Evolutionary conservation across 1,140 invertebrate genomes (phyloP).

Genomic region (Bombus difficillimus): DNA sequence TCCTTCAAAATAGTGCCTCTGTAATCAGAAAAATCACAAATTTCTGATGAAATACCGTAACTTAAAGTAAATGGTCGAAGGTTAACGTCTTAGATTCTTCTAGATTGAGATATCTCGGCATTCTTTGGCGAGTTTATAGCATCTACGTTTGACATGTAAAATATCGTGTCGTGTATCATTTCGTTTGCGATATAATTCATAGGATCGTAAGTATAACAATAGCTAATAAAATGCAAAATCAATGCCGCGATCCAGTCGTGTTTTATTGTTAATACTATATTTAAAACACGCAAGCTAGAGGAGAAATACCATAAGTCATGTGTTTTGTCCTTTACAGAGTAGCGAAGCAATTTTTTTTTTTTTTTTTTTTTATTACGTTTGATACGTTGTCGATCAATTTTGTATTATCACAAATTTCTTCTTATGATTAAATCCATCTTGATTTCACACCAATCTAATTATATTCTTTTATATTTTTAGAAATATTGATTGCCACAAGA

Average conservation of each 20-base stretch:
- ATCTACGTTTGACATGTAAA: too few species aligned
- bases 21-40: slow-evolving; percentile 77
- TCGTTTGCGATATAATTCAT: not conserved
- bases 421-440: too few species aligned
- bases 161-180: not conserved
- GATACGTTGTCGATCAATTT: not conserved
- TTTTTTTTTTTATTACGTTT: too few species aligned
- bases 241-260: not conserved
- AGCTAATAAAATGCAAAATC: not conserved
- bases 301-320: not conserved
- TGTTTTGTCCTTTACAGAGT: not conserved
- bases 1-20: slow-evolving; percentile 89
- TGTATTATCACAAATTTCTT: too few species aligned
- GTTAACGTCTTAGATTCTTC: too few species aligned
- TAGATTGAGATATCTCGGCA: too few species aligned
- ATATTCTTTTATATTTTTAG: too few species aligned
- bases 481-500: too few species aligned
- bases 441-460: too few species aligned
- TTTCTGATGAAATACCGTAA: not conserved
- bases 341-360: not conserved
- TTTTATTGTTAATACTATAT: not conserved
- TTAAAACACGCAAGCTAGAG: not conserved
- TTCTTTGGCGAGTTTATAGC: too few species aligned
- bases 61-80: not conserved
- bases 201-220: not conserved